Evolutionary conservation across 1,140 invertebrate genomes (phyloP).

Genomic region (Acromyrmex echinatior): DNA sequence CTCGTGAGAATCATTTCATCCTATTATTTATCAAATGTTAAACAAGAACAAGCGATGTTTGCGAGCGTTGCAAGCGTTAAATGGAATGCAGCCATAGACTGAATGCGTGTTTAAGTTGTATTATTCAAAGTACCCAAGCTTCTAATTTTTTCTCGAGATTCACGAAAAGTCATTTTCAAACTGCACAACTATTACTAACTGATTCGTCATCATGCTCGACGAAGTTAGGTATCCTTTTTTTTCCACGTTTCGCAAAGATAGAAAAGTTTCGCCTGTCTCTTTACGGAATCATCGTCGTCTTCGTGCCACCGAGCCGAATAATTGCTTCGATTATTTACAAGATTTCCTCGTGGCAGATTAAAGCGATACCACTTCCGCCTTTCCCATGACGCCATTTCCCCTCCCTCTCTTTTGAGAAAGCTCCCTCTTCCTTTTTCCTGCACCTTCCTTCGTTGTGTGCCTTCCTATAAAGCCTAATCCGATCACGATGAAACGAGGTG

Average conservation of each 20-base stretch:
- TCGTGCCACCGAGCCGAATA: conserved; percentile 58
- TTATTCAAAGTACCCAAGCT: too few species aligned
- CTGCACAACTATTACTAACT: conserved; percentile 59
- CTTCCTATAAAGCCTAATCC: conserved; percentile 72
- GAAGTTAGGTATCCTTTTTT: conserved; percentile 13
- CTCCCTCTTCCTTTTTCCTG: conserved; percentile 55
- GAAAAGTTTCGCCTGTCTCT: conserved; percentile 33
- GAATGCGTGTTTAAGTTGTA: too few species aligned
- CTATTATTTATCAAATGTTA: too few species aligned
- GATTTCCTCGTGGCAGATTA: conserved; percentile 68
- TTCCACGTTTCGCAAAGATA: neutral
- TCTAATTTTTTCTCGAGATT: neutral
- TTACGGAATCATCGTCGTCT: conserved; percentile 32
- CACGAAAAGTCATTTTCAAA: neutral
- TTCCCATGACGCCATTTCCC: conserved; percentile 17
- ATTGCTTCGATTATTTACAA: conserved; percentile 76
- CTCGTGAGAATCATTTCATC: too few species aligned
- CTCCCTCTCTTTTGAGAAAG: conserved; percentile 48
- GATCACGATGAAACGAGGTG: conserved; percentile 76
- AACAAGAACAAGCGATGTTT: too few species aligned
- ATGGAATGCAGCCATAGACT: too few species aligned
- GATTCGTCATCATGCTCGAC: conserved; percentile 44
- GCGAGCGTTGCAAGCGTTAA: too few species aligned
- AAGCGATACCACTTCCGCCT: conserved; percentile 57
- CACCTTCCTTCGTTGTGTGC: neutral